phyloP scores from a whole-genome alignment of 2,888 invertebrate genomes.

The Trichogramma dendrolimi region DNA sequence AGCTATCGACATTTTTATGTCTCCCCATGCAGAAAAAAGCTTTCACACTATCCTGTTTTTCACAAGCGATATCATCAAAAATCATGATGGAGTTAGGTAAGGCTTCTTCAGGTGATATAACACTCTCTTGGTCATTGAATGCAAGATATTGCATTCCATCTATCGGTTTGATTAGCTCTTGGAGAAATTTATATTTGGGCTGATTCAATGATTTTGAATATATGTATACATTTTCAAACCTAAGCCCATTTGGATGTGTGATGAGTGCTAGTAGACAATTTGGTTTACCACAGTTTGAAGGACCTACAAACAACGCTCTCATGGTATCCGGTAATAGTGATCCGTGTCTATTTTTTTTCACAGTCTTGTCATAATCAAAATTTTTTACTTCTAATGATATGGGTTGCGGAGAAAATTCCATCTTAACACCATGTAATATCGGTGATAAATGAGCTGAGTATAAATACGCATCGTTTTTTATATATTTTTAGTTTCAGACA shows the following conservation, averaged over 20 bases:
- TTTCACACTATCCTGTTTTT: conserved; percentile 32
- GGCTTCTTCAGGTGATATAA: conserved; percentile 8
- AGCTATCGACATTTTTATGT: conserved; percentile 41
- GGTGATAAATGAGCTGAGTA: too few species aligned
- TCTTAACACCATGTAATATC: too few species aligned
- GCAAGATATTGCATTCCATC: conserved; percentile 24
- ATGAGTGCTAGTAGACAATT: conserved; percentile 5
- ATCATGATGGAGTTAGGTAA: conserved; percentile 17
- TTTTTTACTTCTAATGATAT: neutral
- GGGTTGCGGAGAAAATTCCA: neutral
- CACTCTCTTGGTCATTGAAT: conserved; percentile 16
- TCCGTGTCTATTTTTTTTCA: conserved; percentile 5
- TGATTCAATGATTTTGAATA: conserved; percentile 7
- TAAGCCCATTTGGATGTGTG: conserved; percentile 9
- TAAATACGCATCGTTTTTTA: too few species aligned
- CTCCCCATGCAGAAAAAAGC: conserved; percentile 42
- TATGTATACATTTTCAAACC: conserved; percentile 9
- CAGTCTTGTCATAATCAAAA: neutral
- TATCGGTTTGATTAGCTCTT: conserved; percentile 9
- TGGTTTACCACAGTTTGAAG: conserved; percentile 6
- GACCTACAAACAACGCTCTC: neutral
- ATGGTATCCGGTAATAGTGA: conserved; percentile 9
- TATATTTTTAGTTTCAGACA: too few species aligned
- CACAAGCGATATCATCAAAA: conserved; percentile 38
- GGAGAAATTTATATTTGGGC: conserved; percentile 6